Evolutionary conservation across 2,888 invertebrate genomes (phyloP), one percentile per base, ranked within the genome.

Genomic region (Atethmia centrago): DNA sequence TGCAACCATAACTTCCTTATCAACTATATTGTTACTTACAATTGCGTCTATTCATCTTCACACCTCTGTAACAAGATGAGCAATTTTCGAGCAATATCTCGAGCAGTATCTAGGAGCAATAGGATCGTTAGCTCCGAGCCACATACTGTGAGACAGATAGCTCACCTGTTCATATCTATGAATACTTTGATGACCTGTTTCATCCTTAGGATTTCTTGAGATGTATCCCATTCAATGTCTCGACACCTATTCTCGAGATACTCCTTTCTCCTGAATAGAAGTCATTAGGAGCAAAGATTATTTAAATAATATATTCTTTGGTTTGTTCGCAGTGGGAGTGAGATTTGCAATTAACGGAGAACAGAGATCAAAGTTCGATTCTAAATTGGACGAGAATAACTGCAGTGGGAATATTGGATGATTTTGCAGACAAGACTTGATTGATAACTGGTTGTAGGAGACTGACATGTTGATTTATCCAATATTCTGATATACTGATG

Each of bases 101-200:
- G 36, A 31, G 40, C 59, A 77, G 40, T 65, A 66, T 68, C 56
- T 47, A 8, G 25, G 42, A 81, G 79, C 74, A 70, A 67, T 51
- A 63, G 25, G 58, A 78, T 78, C 69, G 69, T 80, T 80, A 74
- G 66, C 66, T 59, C 0, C 9, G 16, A 73, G 74, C 82, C 82
- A 45, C 82, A 82, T 79, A 83, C 83, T 82, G 82, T 47, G 82
- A 76, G 82, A 82, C 42, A 66, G 66, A 82, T 82, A 47, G 69
- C 56, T 36, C 7, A 56, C 59, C 55, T 63, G n/a, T 49, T n/a
- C n/a, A 61, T 53, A 56, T 51, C 66, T 51, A 58, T 53, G 31
- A 71, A 64, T 77, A 71, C 53, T n/a, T 53, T 61, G 59, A 78
- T 36, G 69, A 55, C 42, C 61, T 25, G 69, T 36, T 73, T 59